Conservation (phyloP, 2,888 invertebrate species). For the Zygogramma bicolorata region DNA sequence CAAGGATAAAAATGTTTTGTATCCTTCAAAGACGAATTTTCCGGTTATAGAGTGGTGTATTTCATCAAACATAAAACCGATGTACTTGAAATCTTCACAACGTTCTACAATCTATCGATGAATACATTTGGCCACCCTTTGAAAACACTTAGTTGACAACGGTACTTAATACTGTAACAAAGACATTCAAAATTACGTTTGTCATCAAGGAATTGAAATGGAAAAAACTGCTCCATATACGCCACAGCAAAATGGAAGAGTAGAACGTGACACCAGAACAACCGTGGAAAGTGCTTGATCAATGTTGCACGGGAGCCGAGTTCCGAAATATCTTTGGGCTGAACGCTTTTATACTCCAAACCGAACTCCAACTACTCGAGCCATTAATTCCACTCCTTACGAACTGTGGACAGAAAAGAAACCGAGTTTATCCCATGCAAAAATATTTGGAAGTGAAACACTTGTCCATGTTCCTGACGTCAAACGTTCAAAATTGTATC, state of each 20-base stretch:
- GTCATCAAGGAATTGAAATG: conserved; percentile 44
- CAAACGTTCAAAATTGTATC: not conserved
- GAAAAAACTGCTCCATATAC: conserved; percentile 49
- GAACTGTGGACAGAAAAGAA: not conserved
- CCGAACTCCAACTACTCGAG: conserved; percentile 13
- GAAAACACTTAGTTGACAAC: conserved; percentile 27
- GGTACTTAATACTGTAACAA: conserved; percentile 19
- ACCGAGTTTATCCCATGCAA: not conserved
- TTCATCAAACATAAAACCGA: conserved; percentile 40
- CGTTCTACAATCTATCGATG: conserved; percentile 23
- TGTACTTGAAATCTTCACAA: conserved; percentile 34
- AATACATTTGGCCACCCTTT: conserved; percentile 33
- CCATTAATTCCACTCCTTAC: conserved; percentile 17
- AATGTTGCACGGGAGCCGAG: conserved; percentile 53
- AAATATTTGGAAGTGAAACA: no score
- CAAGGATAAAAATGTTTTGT: conserved; percentile 36
- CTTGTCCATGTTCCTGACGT: not conserved
- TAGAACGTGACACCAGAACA: conserved; percentile 56
- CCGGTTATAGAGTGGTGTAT: conserved; percentile 33
- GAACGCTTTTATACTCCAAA: conserved; percentile 52
- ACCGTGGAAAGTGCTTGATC: conserved; percentile 56
- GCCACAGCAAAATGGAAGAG: conserved; percentile 54
- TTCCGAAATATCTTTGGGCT: conserved; percentile 56
- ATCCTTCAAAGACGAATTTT: conserved; percentile 38
- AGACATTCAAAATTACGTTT: conserved; percentile 12